phyloP scores from a whole-genome alignment of 2,888 invertebrate genomes.

The Ferdinandea cuprea region DNA sequence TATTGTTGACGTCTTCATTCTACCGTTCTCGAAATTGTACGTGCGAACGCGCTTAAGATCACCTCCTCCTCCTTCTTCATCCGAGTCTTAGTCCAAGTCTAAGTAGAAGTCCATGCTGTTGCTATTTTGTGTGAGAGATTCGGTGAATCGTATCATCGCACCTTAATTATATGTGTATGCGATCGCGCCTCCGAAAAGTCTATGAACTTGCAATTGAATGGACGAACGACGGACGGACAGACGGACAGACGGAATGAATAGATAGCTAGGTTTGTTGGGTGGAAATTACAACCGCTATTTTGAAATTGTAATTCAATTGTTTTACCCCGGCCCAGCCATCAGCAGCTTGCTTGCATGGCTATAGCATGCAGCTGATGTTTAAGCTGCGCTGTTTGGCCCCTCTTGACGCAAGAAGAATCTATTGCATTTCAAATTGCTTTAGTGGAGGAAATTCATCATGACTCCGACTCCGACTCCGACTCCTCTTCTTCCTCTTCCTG shows the following conservation, averaged over 20 bases:
- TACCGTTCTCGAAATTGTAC: constrained; percentile 54
- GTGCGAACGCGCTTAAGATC: constrained; percentile 63
- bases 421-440: constrained; percentile 46
- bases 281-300: constrained; percentile 71
- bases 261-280: constrained; percentile 28
- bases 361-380: constrained; percentile 6
- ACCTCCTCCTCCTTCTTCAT: constrained; percentile 49
- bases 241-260: constrained; percentile 18
- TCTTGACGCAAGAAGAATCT: constrained; percentile 37
- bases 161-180: constrained; percentile 66
- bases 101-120: no score
- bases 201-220: constrained; percentile 67
- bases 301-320: constrained; percentile 75
- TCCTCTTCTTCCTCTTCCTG: constrained; percentile 6
- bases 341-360: no score
- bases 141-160: constrained; percentile 73
- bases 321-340: constrained; percentile 36
- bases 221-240: constrained; percentile 18
- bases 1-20: constrained; percentile 71
- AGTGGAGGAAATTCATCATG: constrained; percentile 3
- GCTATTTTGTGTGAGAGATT: constrained; percentile 58
- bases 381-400: constrained; percentile 17
- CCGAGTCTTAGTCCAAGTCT: no score
- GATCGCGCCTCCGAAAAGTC: constrained; percentile 72
- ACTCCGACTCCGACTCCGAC: no score